phyloP scores from a whole-genome alignment of 2,888 invertebrate species.

The Drosophila fungiperda region DNA sequence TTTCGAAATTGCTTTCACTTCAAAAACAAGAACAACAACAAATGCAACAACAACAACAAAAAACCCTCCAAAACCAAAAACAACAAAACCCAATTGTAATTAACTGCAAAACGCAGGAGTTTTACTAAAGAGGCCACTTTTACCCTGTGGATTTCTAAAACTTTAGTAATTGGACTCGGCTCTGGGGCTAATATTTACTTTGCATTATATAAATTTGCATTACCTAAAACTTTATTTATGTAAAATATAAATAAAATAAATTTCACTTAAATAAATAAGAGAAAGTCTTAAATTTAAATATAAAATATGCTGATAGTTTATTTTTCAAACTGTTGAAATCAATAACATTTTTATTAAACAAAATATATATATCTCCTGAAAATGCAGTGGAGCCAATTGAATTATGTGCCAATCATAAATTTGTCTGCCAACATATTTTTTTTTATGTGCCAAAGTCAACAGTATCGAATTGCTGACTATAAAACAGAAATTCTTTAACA shows the following conservation, averaged over 20 bases:
- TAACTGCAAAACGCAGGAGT: conserved; percentile 11
- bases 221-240: neutral
- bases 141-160: conserved; percentile 3
- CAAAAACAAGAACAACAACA: neutral
- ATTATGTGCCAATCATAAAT: conserved; percentile 18
- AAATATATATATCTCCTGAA: neutral
- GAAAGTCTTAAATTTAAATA: neutral
- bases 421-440: neutral
- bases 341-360: neutral
- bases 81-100: conserved; percentile 29
- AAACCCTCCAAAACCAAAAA: neutral
- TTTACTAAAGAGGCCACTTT: conserved; percentile 9
- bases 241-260: neutral
- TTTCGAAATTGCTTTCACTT: conserved; percentile 38
- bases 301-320: neutral
- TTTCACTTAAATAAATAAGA: neutral
- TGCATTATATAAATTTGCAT: neutral
- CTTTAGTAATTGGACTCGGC: neutral
- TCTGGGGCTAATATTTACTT: neutral
- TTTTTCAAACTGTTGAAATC: neutral
- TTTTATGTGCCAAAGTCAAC: neutral
- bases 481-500: neutral
- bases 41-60: neutral
- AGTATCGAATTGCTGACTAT: neutral
- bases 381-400: conserved; percentile 7